Conservation (phyloP, 2,888 invertebrate species). For the Hydroisotoma schaefferi region DNA sequence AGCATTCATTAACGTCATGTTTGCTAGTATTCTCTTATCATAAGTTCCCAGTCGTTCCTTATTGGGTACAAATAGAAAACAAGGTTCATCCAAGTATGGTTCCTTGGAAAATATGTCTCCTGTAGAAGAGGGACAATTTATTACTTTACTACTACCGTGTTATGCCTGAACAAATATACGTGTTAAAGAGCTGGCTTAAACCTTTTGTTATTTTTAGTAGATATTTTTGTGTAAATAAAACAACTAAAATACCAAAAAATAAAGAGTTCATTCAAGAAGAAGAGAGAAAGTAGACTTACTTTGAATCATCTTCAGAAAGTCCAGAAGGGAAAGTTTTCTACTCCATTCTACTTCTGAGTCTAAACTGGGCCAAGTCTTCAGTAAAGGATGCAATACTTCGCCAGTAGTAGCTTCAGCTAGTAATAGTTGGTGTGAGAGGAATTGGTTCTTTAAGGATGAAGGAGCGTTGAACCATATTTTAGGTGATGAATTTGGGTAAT, state of each 20-base stretch:
- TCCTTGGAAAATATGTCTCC: neutral
- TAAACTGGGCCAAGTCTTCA: neutral
- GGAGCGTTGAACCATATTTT: neutral
- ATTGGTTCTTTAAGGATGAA: neutral
- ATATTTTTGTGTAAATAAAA: too few relatives aligned
- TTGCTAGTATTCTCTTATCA: neutral
- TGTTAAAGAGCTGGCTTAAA: too few relatives aligned
- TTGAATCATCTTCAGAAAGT: neutral
- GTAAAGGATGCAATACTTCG: neutral
- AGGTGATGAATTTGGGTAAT: neutral
- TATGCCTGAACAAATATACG: too few relatives aligned
- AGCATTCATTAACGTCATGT: neutral
- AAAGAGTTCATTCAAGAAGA: too few relatives aligned
- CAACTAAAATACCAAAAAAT: too few relatives aligned
- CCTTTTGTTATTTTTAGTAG: too few relatives aligned
- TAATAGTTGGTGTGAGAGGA: neutral
- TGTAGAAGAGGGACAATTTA: neutral
- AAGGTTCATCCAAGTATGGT: neutral
- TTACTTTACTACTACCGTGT: neutral
- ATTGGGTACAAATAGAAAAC: neutral
- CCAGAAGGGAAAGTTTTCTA: neutral
- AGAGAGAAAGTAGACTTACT: neutral
- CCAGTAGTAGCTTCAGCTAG: neutral
- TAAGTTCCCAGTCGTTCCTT: neutral
- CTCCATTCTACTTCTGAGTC: neutral